phyloP scores from a whole-genome alignment of 1,140 invertebrate genomes.

The Gyrodactylus bullatarudis region DNA sequence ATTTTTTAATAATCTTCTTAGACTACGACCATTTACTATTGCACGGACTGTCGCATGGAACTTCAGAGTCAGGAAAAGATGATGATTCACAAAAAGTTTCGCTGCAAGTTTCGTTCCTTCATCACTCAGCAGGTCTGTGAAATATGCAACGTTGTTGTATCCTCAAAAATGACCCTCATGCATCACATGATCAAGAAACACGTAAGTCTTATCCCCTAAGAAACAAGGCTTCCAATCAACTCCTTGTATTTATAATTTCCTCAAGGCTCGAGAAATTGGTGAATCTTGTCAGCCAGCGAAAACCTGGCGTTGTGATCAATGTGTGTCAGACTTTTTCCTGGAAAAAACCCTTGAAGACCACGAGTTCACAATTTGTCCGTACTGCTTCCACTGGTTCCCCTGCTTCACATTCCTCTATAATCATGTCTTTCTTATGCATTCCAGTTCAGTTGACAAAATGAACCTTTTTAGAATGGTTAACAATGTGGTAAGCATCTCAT shows the following conservation, averaged over 20 bases:
- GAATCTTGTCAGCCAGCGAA: background rate
- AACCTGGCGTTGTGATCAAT: background rate
- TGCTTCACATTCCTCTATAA: background rate
- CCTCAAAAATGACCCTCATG: background rate
- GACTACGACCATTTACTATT: background rate
- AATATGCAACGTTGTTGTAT: background rate
- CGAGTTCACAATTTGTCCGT: background rate
- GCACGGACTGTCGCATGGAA: background rate
- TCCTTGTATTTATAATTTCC: no score
- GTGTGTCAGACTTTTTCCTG: background rate
- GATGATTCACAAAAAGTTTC: background rate
- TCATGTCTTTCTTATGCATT: background rate
- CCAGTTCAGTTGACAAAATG: background rate
- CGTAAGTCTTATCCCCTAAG: background rate
- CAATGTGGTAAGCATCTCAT: background rate
- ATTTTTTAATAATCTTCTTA: no score
- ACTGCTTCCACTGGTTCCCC: background rate
- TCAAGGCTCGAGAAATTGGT: background rate
- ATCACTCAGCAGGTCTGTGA: background rate
- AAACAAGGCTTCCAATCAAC: no score
- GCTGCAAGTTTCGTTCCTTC: background rate
- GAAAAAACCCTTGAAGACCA: background rate
- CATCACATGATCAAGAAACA: background rate
- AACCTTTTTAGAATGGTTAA: background rate
- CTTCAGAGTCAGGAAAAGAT: background rate